A percentile compares a stretch with the other conserved stretches of the same genome.
These are phyloP conservation scores for Caenorhabditis sinica DNA, from an alignment of 2,888 invertebrate genomes.

Conservation along the genomic window DNA sequence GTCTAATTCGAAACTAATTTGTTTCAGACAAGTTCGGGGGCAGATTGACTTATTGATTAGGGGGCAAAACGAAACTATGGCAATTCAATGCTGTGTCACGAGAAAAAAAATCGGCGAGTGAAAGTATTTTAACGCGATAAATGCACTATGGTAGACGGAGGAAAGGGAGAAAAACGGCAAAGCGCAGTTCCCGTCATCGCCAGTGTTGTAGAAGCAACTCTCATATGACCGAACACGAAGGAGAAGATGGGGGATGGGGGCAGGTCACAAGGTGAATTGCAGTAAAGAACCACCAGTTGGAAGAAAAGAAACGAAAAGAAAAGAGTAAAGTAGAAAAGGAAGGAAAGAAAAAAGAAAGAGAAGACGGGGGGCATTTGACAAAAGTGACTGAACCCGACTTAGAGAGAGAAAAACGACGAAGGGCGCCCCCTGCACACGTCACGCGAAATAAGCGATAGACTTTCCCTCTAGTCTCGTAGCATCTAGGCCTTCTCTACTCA, in stretches of 20 bases:
- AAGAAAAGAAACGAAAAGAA: not conserved
- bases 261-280: constrained; percentile 66
- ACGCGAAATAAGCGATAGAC: constrained; percentile 60
- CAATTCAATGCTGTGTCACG: constrained; percentile 35
- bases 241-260: constrained; percentile 24
- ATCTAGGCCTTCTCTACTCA: constrained; percentile 37
- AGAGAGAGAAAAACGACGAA: constrained; percentile 50
- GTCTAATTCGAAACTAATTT: constrained; percentile 12
- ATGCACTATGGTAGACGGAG: constrained; percentile 17
- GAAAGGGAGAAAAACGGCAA: constrained; percentile 11
- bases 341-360: constrained; percentile 22
- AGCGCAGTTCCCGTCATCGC: constrained; percentile 20
- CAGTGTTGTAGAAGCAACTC: constrained; percentile 47
- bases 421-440: constrained; percentile 56
- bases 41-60: constrained; percentile 19
- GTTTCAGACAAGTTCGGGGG: not conserved
- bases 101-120: constrained; percentile 26
- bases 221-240: constrained; percentile 68
- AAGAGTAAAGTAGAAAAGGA: not conserved
- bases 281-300: constrained; percentile 57
- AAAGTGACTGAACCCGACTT: constrained; percentile 65
- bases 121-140: constrained; percentile 40
- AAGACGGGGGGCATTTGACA: constrained; percentile 58
- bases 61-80: not conserved
- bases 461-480: constrained; percentile 50